Conservation (phyloP, 2,113 vertebrate genomes). For the Melanostigma gelatinosum region DNA sequence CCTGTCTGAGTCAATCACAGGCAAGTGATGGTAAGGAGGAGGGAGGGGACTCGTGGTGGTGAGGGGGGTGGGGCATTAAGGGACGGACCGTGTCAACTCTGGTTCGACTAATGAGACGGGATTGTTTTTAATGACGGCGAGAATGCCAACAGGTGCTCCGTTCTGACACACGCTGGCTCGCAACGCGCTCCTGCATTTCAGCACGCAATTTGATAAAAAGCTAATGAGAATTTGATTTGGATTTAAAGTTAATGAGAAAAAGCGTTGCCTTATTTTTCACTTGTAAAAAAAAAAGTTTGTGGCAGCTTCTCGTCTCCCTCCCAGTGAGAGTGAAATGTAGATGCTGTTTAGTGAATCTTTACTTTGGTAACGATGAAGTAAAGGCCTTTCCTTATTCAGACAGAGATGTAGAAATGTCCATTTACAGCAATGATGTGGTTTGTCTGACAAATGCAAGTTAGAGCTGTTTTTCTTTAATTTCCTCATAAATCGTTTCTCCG, state of each 20-base stretch:
- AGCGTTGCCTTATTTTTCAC: conserved; percentile 54
- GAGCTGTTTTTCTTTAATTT: background rate
- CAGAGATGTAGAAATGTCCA: background rate
- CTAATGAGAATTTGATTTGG: conserved; percentile 73
- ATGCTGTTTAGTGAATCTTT: background rate
- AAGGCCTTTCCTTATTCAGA: background rate
- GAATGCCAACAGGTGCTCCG: conserved; percentile 81
- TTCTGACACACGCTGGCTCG: conserved; percentile 49
- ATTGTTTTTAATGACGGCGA: conserved; percentile 79
- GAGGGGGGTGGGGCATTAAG: conserved; percentile 68
- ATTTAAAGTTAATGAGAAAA: conserved; percentile 73
- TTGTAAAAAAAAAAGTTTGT: conserved; percentile 48
- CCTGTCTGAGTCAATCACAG: conserved; percentile 85
- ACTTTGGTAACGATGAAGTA: background rate
- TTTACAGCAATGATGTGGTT: background rate
- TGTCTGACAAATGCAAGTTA: background rate
- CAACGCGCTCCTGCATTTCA: conserved; percentile 25
- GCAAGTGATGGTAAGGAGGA: conserved; percentile 55
- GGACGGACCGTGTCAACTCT: conserved; percentile 77
- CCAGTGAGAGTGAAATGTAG: background rate
- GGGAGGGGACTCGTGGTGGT: conserved; percentile 23
- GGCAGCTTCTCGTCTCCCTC: background rate
- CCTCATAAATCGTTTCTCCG: background rate
- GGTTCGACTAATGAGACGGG: conserved; percentile 77
- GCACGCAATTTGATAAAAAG: conserved; percentile 66